phyloP scores from a whole-genome alignment of 2,113 vertebrate genomes.

The Pelmatolapia mariae region DNA sequence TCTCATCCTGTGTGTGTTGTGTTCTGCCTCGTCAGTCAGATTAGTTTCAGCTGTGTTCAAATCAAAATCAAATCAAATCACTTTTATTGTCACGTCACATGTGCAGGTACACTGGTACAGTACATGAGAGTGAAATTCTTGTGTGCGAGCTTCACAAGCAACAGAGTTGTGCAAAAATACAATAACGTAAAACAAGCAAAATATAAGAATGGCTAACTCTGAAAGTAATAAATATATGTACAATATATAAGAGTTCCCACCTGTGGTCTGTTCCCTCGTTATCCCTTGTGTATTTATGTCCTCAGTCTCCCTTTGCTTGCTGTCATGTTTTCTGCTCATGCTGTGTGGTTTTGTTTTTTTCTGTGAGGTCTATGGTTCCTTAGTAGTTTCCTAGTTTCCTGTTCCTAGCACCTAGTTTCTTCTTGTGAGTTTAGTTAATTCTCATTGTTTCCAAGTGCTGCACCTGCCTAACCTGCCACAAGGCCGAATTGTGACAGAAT shows the following conservation, averaged over 20 bases:
- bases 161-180: no score
- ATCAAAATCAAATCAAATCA: no score
- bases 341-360: neutral
- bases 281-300: neutral
- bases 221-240: no score
- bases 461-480: neutral
- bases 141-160: no score
- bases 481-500: neutral
- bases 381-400: neutral
- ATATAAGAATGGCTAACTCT: no score
- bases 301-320: neutral
- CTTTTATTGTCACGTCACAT: no score
- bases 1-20: neutral
- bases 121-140: no score
- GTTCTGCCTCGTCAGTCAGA: neutral
- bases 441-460: neutral
- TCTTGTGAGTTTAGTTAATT: neutral
- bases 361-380: neutral
- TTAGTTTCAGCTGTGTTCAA: neutral
- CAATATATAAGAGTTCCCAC: no score
- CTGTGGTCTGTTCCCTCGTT: neutral
- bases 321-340: neutral
- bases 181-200: no score
- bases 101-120: no score
- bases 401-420: neutral